A percentile compares a stretch with the other conserved stretches of the same genome.
Conservation (phyloP, 2,888 invertebrate genomes). For the Brenthis ino region DNA sequence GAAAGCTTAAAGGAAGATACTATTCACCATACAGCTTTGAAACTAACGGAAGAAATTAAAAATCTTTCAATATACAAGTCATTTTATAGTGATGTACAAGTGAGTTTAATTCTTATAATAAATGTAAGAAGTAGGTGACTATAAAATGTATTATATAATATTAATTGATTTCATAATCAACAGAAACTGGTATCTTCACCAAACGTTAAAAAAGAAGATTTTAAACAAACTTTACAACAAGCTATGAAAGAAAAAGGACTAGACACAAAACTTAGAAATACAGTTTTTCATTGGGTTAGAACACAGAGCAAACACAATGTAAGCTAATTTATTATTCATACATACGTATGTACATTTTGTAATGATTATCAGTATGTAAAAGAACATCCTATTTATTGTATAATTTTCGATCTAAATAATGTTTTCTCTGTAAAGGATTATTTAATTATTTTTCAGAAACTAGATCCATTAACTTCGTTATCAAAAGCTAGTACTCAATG, state of each 20-base stretch:
- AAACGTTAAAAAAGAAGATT: constrained; percentile 88
- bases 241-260: constrained; percentile 90
- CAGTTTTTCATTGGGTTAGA: constrained; percentile 91
- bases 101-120: constrained; percentile 51
- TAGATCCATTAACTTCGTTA: constrained; percentile 88
- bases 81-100: constrained; percentile 91
- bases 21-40: constrained; percentile 88
- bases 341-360: neutral
- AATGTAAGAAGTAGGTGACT: constrained; percentile 1
- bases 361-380: too few relatives aligned
- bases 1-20: constrained; percentile 82
- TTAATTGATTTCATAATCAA: constrained; percentile 42
- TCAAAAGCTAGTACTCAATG: constrained; percentile 94
- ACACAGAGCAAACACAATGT: constrained; percentile 74
- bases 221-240: constrained; percentile 88
- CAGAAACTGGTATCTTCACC: constrained; percentile 91
- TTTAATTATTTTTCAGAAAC: constrained; percentile 59
- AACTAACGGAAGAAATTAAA: constrained; percentile 91
- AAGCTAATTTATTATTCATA: constrained; percentile 43
- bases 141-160: constrained; percentile 24
- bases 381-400: neutral
- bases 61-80: constrained; percentile 88
- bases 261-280: constrained; percentile 91
- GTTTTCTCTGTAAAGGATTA: neutral
- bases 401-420: neutral